Percentiles rank a stretch among this genome's conserved stretches.
Evolutionary conservation across 2,797 vertebrate species (phyloP).

Genomic region (Falco peregrinus): DNA sequence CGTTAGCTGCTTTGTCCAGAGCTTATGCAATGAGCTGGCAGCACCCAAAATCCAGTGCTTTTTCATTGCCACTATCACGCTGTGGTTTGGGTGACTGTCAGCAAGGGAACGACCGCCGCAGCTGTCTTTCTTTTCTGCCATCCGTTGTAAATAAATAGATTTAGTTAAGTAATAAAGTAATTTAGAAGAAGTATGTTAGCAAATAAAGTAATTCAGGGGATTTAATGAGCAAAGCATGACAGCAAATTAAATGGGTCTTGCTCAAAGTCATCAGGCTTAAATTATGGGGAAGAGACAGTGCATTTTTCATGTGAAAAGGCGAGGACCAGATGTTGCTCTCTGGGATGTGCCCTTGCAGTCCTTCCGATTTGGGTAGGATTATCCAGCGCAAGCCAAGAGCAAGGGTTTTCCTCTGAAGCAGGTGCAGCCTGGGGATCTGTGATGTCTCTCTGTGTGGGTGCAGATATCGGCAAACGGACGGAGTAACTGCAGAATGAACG

Average conservation of each 20-base stretch:
- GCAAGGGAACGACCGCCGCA: background rate
- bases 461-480: background rate
- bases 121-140: background rate
- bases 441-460: background rate
- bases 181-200: conserved; percentile 31
- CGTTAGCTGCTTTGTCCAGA: background rate
- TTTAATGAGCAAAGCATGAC: conserved; percentile 17
- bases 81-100: conserved; percentile 1
- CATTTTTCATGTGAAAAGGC: background rate
- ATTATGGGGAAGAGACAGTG: background rate
- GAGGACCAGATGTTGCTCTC: background rate
- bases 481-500: background rate
- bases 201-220: conserved; percentile 18
- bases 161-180: conserved; percentile 24
- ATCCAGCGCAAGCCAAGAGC: background rate
- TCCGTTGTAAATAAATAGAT: background rate
- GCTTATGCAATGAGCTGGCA: background rate
- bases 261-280: background rate
- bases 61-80: background rate
- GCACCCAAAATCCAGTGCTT: background rate
- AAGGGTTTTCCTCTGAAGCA: background rate
- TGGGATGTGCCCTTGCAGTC: background rate
- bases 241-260: conserved; percentile 17
- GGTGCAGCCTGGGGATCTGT: background rate
- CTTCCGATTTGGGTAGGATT: background rate